Base-by-base conservation (phyloP, 2,888 invertebrate genomes). In the Xestia xanthographa region DNA sequence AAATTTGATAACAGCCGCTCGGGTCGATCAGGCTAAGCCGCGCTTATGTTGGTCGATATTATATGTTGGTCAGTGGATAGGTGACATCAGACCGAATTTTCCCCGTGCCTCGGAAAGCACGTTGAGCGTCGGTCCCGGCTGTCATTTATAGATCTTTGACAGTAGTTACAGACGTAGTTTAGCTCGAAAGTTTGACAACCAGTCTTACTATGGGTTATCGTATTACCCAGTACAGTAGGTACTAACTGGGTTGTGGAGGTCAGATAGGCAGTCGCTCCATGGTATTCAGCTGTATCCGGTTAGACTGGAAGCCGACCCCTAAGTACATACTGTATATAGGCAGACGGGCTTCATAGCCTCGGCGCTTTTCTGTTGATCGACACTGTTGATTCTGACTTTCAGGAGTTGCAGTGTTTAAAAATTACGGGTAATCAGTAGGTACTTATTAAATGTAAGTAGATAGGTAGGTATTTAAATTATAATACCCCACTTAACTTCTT, bases 401-500 rank as follows among this genome's bases (percentile, higher is more conserved):
- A 56, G 26, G 12, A 56, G 26, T 26, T 6, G 56, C 56, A 56
- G 14, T 56, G 14, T 29, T 58, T 0, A 29, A 26, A 58, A 26
- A 29, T 58, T 14, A 29, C 26, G 14, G 56, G 5, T 53, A 53
- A 56, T 56, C 5, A 56, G n/a, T 34, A n/a, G n/a, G n/a, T n/a
- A n/a, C n/a, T n/a, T 34, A 34, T 29, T 20, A 29, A 58, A 60
- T 29, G 3, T 26, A 58, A 41, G 43, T 43, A 53, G 12, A 2
- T 62, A n/a, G 4, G 12, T 38, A n/a, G 20, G 4, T 45, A 72
- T 48, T 38, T 11, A 17, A 45, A 48, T 29, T 17, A 48, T 29
- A 60, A 48, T 26, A 70, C 56, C 66, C 77, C 38, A 77, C 41
- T 17, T 56, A 65, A n/a, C 20, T 48, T 76, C 29, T 62, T 60